Percentiles rank a stretch among this genome's conserved stretches.
phyloP scores from a whole-genome alignment of 2,797 vertebrate genomes.

The Kryptopterus vitreolus region DNA sequence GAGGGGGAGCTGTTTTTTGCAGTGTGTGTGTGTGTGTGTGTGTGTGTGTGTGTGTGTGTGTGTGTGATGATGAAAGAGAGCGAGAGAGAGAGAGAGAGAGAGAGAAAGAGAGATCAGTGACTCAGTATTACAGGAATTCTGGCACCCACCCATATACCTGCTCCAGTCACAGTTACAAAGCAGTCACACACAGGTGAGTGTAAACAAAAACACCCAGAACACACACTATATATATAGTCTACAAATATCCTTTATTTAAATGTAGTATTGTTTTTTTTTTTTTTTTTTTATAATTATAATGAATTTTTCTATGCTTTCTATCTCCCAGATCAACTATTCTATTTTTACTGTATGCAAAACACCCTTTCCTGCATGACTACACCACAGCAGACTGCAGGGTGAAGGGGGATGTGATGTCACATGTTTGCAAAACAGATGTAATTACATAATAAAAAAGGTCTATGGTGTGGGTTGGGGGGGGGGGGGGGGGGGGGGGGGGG shows the following conservation, averaged over 20 bases:
- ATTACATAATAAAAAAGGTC: background rate
- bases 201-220: slow-evolving; percentile 16
- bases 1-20: slow-evolving; percentile 14
- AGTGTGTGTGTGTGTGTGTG: background rate
- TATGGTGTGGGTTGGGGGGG: too few species aligned
- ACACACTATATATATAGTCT: background rate
- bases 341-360: background rate
- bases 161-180: slow-evolving; percentile 10
- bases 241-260: background rate
- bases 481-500: background rate
- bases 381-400: background rate
- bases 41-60: slow-evolving; percentile 13
- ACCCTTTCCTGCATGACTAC: background rate
- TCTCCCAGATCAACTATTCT: background rate
- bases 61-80: slow-evolving; percentile 2
- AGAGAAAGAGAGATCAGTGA: slow-evolving; percentile 51
- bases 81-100: slow-evolving; percentile 31
- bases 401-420: background rate
- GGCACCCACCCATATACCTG: slow-evolving; percentile 61
- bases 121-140: slow-evolving; percentile 71
- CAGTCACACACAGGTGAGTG: slow-evolving; percentile 29
- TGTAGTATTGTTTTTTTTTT: too few species aligned
- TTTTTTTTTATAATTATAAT: too few species aligned
- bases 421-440: slow-evolving; percentile 2
- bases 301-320: background rate